A percentile compares a stretch with the other conserved stretches of the same genome.
Evolutionary conservation across 2,888 invertebrate genomes (phyloP).

Genomic region (Hypomecis punctinalis): DNA sequence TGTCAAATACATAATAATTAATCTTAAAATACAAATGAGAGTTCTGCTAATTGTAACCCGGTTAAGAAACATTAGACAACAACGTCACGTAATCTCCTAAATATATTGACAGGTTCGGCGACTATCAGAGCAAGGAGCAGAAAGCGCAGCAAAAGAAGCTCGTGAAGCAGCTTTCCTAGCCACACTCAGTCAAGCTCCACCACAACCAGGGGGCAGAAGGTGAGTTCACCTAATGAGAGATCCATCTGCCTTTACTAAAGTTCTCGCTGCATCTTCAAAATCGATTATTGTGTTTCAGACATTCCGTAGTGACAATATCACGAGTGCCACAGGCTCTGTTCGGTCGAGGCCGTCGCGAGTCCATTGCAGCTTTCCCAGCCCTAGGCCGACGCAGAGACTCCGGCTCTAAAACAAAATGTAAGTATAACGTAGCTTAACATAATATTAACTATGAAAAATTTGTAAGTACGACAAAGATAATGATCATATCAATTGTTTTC

Average conservation of each 20-base stretch:
- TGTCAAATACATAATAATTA: too few species aligned
- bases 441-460: too few species aligned
- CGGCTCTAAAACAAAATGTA: slow-evolving; percentile 73
- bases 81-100: not conserved
- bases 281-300: slow-evolving; percentile 76
- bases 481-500: slow-evolving; percentile 23
- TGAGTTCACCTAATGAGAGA: slow-evolving; percentile 39
- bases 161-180: slow-evolving; percentile 93
- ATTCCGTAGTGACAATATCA: slow-evolving; percentile 94
- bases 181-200: slow-evolving; percentile 90
- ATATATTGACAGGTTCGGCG: slow-evolving; percentile 86
- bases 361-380: slow-evolving; percentile 91
- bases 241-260: not conserved
- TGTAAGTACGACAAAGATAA: not conserved
- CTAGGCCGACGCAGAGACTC: slow-evolving; percentile 78
- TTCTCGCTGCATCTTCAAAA: not conserved
- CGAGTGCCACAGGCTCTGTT: slow-evolving; percentile 91
- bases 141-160: slow-evolving; percentile 90
- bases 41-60: too few species aligned
- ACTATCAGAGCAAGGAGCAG: slow-evolving; percentile 90
- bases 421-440: slow-evolving; percentile 43
- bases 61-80: too few species aligned
- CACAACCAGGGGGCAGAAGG: slow-evolving; percentile 89
- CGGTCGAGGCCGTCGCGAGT: slow-evolving; percentile 91
- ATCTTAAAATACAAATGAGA: too few species aligned